These are phyloP conservation scores for Proterorhinus semilunaris DNA, from an alignment of 2,113 vertebrate genomes.

Conservation along the genomic window DNA sequence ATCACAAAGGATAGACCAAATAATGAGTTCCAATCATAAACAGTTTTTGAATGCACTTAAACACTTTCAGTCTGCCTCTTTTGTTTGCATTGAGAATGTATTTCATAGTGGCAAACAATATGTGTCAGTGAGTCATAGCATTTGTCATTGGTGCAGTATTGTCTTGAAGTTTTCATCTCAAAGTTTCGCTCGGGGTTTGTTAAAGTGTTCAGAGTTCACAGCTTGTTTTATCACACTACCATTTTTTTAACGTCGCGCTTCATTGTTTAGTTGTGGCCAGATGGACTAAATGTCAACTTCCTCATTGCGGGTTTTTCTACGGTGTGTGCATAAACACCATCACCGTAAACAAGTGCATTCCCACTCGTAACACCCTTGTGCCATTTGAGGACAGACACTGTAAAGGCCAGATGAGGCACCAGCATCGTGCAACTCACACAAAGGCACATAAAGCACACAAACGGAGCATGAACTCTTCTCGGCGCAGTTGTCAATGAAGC, in stretches of 20 bases:
- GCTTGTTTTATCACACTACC: too few species aligned
- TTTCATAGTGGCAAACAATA: too few species aligned
- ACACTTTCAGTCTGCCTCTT: neutral
- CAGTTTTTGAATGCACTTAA: neutral
- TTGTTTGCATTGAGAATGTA: neutral
- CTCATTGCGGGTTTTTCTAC: neutral
- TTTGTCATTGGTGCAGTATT: neutral
- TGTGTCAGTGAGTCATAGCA: neutral
- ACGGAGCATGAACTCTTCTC: slow-evolving; percentile 53
- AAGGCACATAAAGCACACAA: neutral
- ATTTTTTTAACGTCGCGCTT: neutral
- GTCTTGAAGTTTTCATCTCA: neutral
- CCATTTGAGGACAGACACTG: slow-evolving; percentile 38
- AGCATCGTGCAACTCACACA: slow-evolving; percentile 31
- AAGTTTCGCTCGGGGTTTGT: neutral
- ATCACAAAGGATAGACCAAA: neutral
- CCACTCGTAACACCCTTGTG: neutral
- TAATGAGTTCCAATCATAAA: neutral
- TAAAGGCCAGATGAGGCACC: slow-evolving; percentile 41
- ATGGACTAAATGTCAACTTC: neutral
- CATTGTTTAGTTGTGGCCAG: neutral
- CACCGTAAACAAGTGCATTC: neutral
- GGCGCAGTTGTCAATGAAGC: slow-evolving; percentile 43
- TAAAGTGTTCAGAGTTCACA: too few species aligned
- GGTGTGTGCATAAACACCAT: neutral